Base-by-base conservation (phyloP, 2,797 vertebrate genomes). In the Podargus strigoides region DNA sequence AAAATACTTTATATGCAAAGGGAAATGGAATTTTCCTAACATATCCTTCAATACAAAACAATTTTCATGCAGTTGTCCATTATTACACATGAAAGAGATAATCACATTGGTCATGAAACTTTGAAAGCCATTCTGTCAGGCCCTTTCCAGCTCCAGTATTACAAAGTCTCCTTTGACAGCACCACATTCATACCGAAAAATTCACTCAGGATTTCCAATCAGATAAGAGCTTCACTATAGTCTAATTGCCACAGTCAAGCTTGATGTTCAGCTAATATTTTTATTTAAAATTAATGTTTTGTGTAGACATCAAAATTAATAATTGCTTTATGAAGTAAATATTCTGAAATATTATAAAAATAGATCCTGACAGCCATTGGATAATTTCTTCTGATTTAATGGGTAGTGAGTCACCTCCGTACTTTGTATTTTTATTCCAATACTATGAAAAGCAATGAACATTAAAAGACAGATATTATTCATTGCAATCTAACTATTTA, bases 1-100 rank as follows among this genome's bases (percentile, higher is more conserved):
- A 89, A 87, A 69, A 82, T 23, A 70, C 3, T 9, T 59, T 41
- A 56, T 19, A 42, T 26, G 10, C 17, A 80, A 91, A 93, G 49
- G 68, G 64, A 95, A 96, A 89, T 74, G 60, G 37, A 94, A 89
- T 95, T 94, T 95, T 95, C 73, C 52, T 89, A 77, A 83, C 3
- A 10, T 36, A 42, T 83, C 34, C 37, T 87, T 93, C 24, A 56
- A 36, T 74, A 84, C 41, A 77, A 86, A 92, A 14, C 12, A 12
- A 22, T 69, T 90, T 92, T 76, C 75, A 85, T 83, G 41, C 5
- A 15, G 2, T 79, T 82, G 37, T 82, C 63, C 52, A 60, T 89
- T 79, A 64, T 83, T 60, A 68, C 55, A 91, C 24, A 64, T 8
- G 19, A 76, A 79, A 87, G 42, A 85, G 3, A n/a, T 47, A 64